Conservation (phyloP, 2,888 invertebrate genomes). For the Crioceris asparagi region DNA sequence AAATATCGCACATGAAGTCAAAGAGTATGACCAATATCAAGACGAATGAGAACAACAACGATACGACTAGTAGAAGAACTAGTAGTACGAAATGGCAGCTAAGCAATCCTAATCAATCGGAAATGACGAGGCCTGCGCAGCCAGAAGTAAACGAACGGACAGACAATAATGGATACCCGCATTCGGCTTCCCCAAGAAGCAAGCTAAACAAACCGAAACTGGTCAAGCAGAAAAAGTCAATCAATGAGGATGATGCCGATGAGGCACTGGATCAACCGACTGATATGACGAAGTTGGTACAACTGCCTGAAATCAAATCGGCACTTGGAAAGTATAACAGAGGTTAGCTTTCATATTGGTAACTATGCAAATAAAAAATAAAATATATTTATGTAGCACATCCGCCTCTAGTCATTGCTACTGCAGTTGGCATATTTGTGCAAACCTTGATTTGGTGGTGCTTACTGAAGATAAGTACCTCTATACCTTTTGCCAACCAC, state of each 20-base stretch:
- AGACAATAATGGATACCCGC: slow-evolving; percentile 10
- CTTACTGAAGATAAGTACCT: too few species aligned
- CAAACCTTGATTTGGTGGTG: too few species aligned
- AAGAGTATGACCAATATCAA: slow-evolving; percentile 76
- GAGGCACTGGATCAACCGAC: slow-evolving; percentile 55
- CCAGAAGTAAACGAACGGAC: not conserved
- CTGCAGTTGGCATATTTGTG: too few species aligned
- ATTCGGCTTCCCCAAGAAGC: slow-evolving; percentile 24
- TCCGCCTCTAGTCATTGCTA: too few species aligned
- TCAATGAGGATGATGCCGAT: slow-evolving; percentile 62
- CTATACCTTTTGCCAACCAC: too few species aligned
- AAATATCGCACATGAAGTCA: slow-evolving; percentile 55
- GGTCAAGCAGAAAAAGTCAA: slow-evolving; percentile 78
- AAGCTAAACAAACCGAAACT: slow-evolving; percentile 50
- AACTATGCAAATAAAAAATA: too few species aligned
- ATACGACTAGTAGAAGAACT: not conserved
- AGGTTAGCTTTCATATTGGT: not conserved
- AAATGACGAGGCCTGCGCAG: not conserved
- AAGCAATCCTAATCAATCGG: not conserved
- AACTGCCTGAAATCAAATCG: slow-evolving; percentile 5
- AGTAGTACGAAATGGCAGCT: not conserved
- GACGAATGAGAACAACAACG: too few species aligned
- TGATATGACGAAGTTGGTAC: slow-evolving; percentile 51
- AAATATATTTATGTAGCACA: too few species aligned
- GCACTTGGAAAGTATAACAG: slow-evolving; percentile 7